These are phyloP conservation scores for Sipha flava DNA, from an alignment of 1,140 invertebrate species.

Conservation along the genomic window DNA sequence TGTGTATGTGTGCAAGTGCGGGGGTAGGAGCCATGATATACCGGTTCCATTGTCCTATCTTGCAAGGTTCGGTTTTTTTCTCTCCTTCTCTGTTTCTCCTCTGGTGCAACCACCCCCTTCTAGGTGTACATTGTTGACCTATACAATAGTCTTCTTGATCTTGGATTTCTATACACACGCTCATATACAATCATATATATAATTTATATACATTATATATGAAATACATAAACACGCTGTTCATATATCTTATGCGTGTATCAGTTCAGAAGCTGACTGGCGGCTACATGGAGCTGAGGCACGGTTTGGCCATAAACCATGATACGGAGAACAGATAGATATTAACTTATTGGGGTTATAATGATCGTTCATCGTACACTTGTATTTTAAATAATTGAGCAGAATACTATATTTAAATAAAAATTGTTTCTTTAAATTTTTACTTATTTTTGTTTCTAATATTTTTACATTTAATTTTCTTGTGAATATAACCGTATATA, in stretches of 20 bases:
- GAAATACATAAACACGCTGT: background rate
- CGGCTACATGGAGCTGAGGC: background rate
- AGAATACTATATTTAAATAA: background rate
- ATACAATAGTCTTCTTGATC: constrained; percentile 21
- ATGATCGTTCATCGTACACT: background rate
- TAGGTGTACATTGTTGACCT: constrained; percentile 25
- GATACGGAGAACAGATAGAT: background rate
- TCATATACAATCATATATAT: background rate
- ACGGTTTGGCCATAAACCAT: constrained; percentile 3
- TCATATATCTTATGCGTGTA: constrained; percentile 26
- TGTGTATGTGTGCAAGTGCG: background rate
- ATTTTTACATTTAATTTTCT: background rate
- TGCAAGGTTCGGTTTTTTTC: background rate
- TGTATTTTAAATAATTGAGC: background rate
- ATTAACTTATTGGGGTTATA: background rate
- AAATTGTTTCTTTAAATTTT: too few species aligned
- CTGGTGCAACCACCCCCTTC: constrained; percentile 6
- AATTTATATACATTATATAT: background rate
- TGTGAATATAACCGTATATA: background rate
- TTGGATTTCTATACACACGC: constrained; percentile 2
- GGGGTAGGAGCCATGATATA: constrained; percentile 28
- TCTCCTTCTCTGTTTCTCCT: background rate
- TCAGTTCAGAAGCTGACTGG: background rate
- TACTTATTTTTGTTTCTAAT: too few species aligned
- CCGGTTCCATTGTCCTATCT: constrained; percentile 25